Base-by-base conservation (phyloP, 1,140 invertebrate genomes). In the Leptinotarsa texana region DNA sequence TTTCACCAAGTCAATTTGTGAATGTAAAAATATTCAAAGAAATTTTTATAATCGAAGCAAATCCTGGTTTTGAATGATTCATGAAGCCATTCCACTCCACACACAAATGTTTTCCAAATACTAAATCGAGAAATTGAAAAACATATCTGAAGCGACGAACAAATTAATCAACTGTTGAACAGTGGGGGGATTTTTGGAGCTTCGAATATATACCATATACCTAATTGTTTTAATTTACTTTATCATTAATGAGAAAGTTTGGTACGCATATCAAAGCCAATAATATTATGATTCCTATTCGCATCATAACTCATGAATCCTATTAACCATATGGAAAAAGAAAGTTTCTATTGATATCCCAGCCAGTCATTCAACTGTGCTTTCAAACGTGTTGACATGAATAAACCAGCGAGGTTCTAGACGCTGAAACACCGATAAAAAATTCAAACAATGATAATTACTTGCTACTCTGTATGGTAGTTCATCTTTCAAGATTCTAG, bases 201-300 rank as follows among this genome's bases (percentile, higher is more conserved):
- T 42, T 8, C 27, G 6, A 33, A 6, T 1, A 1, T 33, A 33
- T 24, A 33, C 1, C 1, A 33, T 33, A 33, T 33, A 33, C 27
- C 33, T 11, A 42, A 11, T 42, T 42, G 8, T 42, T 42, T 3
- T 5, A 42, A 42, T 42, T 42, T 42, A 42, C 8, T 42, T 42
- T 11, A 42, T 42, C 8, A 8, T 42, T 42, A 42, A 42, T 42
- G 33, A 42, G 33, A 42, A 42, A 42, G 33, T 42, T 42, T 11
- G 8, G 11, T 42, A 42, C 33, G 33, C 33, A 42, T 42, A 42
- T 42, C 33, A 42, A 42, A 42, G 33, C 33, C 33, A 42, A 57
- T 57, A 57, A 57, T 57, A n/a, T 57, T 57, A 15, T 57, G 51
- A 57, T 57, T 57, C n/a, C n/a, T 57, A 57, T 57, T 57, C 51